A percentile compares a stretch with the other conserved stretches of the same genome.
Conservation (phyloP, 2,797 vertebrate species). For the Denticeps clupeoides region DNA sequence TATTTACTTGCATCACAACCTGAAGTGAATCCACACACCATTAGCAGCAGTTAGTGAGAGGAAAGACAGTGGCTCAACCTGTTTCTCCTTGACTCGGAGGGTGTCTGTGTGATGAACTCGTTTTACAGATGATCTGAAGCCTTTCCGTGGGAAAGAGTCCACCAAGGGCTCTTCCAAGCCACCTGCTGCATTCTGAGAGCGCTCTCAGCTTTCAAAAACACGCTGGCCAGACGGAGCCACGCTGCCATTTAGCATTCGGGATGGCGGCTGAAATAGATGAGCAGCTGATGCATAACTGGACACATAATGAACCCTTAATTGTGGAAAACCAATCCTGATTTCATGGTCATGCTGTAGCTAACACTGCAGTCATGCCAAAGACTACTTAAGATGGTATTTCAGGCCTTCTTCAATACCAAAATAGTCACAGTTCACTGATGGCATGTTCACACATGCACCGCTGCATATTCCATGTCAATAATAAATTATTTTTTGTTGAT, state of each 20-base stretch:
- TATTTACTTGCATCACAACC: too few relatives aligned
- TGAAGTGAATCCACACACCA: too few relatives aligned
- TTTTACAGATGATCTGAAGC: constrained; percentile 3
- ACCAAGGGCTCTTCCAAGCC: constrained; percentile 5
- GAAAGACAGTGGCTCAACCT: too few relatives aligned
- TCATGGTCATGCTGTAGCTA: constrained; percentile 54
- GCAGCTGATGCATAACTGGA: constrained; percentile 67
- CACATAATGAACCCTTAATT: constrained; percentile 70
- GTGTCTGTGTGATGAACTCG: constrained; percentile 1
- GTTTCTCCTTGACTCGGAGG: too few relatives aligned
- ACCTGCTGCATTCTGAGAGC: constrained; percentile 36
- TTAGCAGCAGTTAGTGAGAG: too few relatives aligned
- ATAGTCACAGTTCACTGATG: constrained; percentile 14
- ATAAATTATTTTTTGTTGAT: too few relatives aligned
- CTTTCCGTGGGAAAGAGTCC: constrained; percentile 8
- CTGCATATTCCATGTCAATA: too few relatives aligned
- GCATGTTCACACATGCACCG: too few relatives aligned
- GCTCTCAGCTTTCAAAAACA: constrained; percentile 68
- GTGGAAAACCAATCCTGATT: constrained; percentile 61
- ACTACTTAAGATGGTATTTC: constrained; percentile 6
- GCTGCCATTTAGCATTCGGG: constrained; percentile 50
- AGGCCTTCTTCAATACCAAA: constrained; percentile 14
- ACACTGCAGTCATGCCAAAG: constrained; percentile 40
- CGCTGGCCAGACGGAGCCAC: constrained; percentile 51
- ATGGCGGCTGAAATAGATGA: constrained; percentile 39